Percentiles rank a stretch among this genome's conserved stretches.
These are phyloP conservation scores for Fragum whitleyi DNA, from an alignment of 2,888 invertebrate species.

Conservation along the genomic window DNA sequence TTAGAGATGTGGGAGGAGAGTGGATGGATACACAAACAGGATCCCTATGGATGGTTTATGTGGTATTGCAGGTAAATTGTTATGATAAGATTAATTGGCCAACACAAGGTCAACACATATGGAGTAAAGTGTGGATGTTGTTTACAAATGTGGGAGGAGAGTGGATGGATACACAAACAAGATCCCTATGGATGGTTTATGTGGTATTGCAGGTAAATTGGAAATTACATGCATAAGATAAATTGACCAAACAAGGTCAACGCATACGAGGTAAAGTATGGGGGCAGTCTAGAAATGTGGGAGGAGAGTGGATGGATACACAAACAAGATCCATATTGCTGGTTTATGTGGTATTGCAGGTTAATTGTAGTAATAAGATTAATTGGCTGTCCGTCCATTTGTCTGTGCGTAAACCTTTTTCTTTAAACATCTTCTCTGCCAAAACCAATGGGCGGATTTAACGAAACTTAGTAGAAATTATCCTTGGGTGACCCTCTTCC, in stretches of 20 bases:
- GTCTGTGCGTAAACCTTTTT: no score
- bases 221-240: no score
- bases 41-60: constrained; percentile 81
- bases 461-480: no score
- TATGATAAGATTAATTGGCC: neutral
- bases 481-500: no score
- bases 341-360: constrained; percentile 82
- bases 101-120: constrained; percentile 58
- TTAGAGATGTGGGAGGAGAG: constrained; percentile 80
- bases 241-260: neutral
- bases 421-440: no score
- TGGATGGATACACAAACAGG: constrained; percentile 81
- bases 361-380: no score
- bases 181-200: constrained; percentile 81
- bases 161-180: constrained; percentile 80
- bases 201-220: constrained; percentile 77
- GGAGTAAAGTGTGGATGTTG: constrained; percentile 79
- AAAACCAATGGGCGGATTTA: no score
- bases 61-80: constrained; percentile 79
- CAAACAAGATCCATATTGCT: constrained; percentile 80
- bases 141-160: constrained; percentile 79
- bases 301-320: constrained; percentile 80
- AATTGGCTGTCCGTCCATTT: no score
- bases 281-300: constrained; percentile 80
- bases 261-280: constrained; percentile 78